Evolutionary conservation across 1,140 invertebrate species (phyloP).

Genomic region (Thereuonema tuberculata): DNA sequence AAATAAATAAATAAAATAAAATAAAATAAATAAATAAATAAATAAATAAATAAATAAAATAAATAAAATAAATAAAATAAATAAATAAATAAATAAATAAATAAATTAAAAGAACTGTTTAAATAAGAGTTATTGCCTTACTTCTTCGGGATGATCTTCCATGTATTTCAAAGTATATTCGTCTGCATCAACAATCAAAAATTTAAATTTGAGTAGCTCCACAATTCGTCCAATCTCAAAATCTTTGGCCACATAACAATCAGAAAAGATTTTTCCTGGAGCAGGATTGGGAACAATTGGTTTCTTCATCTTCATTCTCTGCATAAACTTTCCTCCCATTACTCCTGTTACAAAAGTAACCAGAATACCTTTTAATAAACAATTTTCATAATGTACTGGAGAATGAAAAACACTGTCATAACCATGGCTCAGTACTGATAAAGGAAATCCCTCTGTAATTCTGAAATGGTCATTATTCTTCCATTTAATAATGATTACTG

Average conservation of each 20-base stretch:
- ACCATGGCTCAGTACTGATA: background rate
- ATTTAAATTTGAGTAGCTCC: constrained; percentile 58
- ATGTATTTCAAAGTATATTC: constrained; percentile 74
- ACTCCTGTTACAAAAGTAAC: constrained; percentile 32
- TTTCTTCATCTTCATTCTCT: constrained; percentile 45
- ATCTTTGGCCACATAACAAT: constrained; percentile 48
- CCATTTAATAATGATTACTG: too few species aligned
- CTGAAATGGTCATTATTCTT: too few species aligned
- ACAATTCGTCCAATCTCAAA: constrained; percentile 66
- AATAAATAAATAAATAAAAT: background rate
- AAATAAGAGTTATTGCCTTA: constrained; percentile 29
- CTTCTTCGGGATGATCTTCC: constrained; percentile 61
- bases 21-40: constrained; percentile 7
- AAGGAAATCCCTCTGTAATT: background rate
- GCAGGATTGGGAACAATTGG: constrained; percentile 41
- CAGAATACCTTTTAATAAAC: background rate
- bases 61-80: background rate
- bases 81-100: background rate
- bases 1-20: constrained; percentile 19
- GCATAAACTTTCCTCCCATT: constrained; percentile 49
- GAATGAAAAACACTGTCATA: background rate
- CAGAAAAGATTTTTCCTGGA: background rate
- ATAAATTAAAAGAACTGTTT: background rate
- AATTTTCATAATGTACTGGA: background rate
- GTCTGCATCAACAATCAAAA: constrained; percentile 61